These are phyloP conservation scores for Todiramphus saurophagus DNA, from an alignment of 2,113 vertebrate genomes.

Conservation along the genomic window DNA sequence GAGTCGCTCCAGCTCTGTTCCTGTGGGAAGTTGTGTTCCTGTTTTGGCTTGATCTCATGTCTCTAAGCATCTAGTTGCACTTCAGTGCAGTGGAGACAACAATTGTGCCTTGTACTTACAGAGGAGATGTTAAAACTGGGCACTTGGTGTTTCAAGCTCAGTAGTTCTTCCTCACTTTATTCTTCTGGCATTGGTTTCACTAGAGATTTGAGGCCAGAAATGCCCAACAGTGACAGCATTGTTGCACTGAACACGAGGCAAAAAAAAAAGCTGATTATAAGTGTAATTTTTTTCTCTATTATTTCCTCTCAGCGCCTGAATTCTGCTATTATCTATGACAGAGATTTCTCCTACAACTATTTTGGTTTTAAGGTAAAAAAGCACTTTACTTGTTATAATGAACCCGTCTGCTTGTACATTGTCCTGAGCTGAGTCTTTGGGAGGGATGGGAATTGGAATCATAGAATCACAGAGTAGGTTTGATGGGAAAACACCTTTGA, in stretches of 20 bases:
- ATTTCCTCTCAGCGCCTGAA: conserved; percentile 85
- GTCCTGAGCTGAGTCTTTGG: not conserved
- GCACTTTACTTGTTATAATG: not conserved
- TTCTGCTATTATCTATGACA: conserved; percentile 94
- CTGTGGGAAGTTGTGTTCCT: fast-evolving
- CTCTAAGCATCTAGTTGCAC: not conserved
- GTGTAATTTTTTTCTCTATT: not conserved
- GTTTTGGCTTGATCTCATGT: not conserved
- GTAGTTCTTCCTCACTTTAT: not conserved
- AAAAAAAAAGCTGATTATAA: not conserved
- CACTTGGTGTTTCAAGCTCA: not conserved
- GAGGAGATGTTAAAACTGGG: not conserved
- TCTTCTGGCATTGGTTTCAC: not conserved
- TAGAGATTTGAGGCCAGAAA: not conserved
- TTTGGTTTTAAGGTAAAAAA: conserved; percentile 94
- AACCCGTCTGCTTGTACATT: not conserved
- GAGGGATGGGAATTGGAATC: not conserved
- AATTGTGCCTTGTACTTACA: not conserved
- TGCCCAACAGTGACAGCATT: fast-evolving
- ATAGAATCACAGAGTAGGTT: not conserved
- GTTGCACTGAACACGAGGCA: not conserved
- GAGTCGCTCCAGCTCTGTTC: not conserved
- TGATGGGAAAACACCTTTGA: not conserved
- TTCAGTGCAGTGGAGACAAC: not conserved
- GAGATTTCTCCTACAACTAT: conserved; percentile 98